phyloP scores from a whole-genome alignment of 2,888 invertebrate genomes.

The Conchocele bisecta region DNA sequence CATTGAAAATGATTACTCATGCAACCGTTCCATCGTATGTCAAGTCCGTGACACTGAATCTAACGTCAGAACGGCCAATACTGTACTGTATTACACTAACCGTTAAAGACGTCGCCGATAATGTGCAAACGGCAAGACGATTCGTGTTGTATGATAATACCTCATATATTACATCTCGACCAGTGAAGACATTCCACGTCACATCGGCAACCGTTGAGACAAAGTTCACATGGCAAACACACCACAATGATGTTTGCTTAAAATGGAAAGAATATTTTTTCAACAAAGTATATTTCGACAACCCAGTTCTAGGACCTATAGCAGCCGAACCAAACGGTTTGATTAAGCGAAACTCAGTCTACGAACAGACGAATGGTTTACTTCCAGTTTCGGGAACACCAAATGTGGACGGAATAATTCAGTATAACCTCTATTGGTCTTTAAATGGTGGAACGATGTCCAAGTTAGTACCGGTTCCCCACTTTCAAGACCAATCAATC shows the following conservation, averaged over 20 bases:
- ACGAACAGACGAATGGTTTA: constrained; percentile 55
- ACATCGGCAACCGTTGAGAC: constrained; percentile 34
- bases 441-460: no score
- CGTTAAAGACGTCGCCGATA: constrained; percentile 54
- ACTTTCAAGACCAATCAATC: no score
- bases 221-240: constrained; percentile 49
- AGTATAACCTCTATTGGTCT: constrained; percentile 30
- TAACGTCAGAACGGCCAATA: no score
- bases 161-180: constrained; percentile 22
- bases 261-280: constrained; percentile 45
- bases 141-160: constrained; percentile 57
- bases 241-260: constrained; percentile 36
- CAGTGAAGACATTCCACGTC: constrained; percentile 2
- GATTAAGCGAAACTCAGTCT: no score
- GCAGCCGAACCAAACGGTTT: constrained; percentile 17
- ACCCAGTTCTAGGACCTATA: constrained; percentile 29
- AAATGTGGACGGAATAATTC: constrained; percentile 54
- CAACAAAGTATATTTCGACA: constrained; percentile 30
- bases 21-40: no score
- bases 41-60: no score
- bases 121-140: constrained; percentile 43
- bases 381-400: constrained; percentile 55
- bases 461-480: no score
- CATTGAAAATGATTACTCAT: no score
- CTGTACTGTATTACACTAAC: constrained; percentile 21